Conservation (phyloP, 1,140 invertebrate genomes). For the Lepidostoma basale region DNA sequence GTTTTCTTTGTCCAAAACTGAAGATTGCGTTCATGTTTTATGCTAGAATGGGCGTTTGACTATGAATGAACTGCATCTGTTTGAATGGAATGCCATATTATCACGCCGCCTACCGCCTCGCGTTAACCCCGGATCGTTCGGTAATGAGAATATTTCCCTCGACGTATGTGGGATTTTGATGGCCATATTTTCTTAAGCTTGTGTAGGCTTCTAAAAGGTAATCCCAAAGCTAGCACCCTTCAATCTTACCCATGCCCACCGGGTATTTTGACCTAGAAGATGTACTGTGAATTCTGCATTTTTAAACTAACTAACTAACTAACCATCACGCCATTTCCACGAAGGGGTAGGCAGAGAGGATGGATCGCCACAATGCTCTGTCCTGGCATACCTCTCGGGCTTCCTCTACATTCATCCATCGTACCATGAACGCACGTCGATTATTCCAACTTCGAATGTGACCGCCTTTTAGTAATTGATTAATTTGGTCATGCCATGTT, state of each 20-base stretch:
- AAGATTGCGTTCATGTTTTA: background rate
- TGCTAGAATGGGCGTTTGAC: constrained; percentile 10
- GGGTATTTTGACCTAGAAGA: too few species aligned
- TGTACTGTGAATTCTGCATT: too few species aligned
- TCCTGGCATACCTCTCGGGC: too few species aligned
- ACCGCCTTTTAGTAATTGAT: too few species aligned
- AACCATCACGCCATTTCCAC: too few species aligned
- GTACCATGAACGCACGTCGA: too few species aligned
- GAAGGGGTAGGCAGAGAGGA: too few species aligned
- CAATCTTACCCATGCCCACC: constrained; percentile 2
- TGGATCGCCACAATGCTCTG: too few species aligned
- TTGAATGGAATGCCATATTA: constrained; percentile 1
- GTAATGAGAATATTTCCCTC: background rate
- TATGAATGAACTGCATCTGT: background rate
- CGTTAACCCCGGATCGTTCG: background rate
- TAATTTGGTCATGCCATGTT: too few species aligned
- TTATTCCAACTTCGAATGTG: too few species aligned
- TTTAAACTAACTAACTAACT: too few species aligned
- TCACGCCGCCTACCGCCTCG: constrained; percentile 1
- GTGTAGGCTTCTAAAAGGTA: constrained; percentile 16
- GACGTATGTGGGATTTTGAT: constrained; percentile 18
- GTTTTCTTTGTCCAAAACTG: background rate
- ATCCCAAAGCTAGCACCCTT: background rate
- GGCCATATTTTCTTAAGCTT: constrained; percentile 5
- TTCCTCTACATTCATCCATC: too few species aligned